Conservation (phyloP, 2,113 vertebrate species). For the Litocranius walleri region DNA sequence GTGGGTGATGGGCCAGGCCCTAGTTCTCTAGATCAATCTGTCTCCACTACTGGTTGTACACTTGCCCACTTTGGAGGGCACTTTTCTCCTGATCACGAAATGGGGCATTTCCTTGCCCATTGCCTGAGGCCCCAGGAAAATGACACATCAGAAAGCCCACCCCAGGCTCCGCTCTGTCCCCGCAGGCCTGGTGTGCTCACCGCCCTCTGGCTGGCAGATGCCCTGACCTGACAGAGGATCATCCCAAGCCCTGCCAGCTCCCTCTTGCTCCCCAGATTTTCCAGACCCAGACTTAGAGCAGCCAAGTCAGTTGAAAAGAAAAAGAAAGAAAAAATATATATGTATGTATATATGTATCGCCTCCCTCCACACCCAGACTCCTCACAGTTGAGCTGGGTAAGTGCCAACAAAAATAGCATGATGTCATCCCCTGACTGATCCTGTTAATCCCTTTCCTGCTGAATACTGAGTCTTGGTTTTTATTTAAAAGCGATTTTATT, state of each 20-base stretch:
- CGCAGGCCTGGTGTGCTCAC: not conserved
- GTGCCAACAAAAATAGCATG: constrained; percentile 66
- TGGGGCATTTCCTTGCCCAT: not conserved
- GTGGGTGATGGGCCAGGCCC: not conserved
- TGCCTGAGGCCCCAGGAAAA: not conserved
- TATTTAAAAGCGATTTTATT: constrained; percentile 71
- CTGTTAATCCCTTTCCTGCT: constrained; percentile 64
- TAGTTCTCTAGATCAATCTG: not conserved
- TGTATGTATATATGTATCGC: not conserved
- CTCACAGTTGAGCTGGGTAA: constrained; percentile 46
- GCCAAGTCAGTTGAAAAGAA: constrained; percentile 24
- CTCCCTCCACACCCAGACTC: constrained; percentile 26
- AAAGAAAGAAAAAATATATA: not conserved
- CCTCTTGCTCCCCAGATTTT: not conserved
- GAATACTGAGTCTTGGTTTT: constrained; percentile 64
- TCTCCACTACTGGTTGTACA: not conserved
- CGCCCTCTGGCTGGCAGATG: not conserved
- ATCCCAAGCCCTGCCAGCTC: not conserved
- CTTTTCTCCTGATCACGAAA: not conserved
- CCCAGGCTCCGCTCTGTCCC: not conserved
- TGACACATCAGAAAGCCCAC: not conserved
- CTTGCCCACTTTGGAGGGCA: not conserved
- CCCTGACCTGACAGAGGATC: not conserved
- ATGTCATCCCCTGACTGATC: constrained; percentile 65
- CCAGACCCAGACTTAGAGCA: not conserved